Conservation (phyloP, 1,140 invertebrate genomes). For the Kradibia gibbosae region DNA sequence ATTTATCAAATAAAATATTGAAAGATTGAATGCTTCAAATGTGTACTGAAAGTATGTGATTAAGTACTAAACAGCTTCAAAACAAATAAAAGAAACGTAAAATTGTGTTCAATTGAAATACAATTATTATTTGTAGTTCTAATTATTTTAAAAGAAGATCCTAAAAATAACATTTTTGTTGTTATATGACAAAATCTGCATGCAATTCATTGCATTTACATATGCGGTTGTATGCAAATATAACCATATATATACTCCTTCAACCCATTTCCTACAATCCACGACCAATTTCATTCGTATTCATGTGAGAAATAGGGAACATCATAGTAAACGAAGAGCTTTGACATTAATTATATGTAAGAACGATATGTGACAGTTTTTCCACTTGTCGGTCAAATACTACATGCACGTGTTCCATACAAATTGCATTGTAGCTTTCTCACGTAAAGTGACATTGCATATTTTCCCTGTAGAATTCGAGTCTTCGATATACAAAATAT, state of each 20-base stretch:
- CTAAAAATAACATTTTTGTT: too few relatives aligned
- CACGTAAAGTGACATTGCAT: conserved; percentile 1
- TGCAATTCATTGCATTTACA: background rate
- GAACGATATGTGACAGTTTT: conserved; percentile 6
- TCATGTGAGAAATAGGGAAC: background rate
- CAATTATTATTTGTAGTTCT: too few relatives aligned
- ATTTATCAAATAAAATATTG: too few relatives aligned
- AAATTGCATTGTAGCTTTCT: background rate
- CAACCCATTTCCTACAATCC: background rate
- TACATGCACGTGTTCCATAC: conserved; percentile 1
- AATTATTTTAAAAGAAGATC: too few relatives aligned
- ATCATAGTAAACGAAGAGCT: background rate
- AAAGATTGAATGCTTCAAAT: too few relatives aligned
- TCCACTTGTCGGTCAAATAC: conserved; percentile 12
- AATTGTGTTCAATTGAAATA: too few relatives aligned
- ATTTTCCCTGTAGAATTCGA: background rate
- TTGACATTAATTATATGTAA: conserved; percentile 18
- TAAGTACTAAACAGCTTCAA: too few relatives aligned
- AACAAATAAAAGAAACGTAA: too few relatives aligned
- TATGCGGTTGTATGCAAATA: background rate
- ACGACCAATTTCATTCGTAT: background rate
- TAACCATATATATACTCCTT: background rate
- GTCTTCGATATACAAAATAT: background rate
- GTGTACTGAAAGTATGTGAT: too few relatives aligned
- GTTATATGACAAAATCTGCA: too few relatives aligned